A percentile compares a stretch with the other conserved stretches of the same genome.
Conservation (phyloP, 1,140 invertebrate species). For the Amphibalanus amphitrite region DNA sequence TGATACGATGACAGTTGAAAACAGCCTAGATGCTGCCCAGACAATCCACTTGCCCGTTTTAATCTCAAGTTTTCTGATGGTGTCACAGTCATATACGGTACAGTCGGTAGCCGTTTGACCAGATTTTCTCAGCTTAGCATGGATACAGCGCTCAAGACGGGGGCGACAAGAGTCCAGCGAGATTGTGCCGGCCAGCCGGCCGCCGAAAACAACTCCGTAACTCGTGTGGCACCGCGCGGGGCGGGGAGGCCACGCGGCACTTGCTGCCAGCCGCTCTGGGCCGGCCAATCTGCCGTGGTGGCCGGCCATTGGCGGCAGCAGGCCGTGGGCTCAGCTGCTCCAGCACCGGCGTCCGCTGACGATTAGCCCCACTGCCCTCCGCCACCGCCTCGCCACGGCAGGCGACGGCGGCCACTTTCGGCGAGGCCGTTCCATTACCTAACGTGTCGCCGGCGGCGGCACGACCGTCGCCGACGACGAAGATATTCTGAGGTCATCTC, state of each 20-base stretch:
- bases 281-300: not conserved
- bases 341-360: too few species aligned
- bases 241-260: too few species aligned
- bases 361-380: not conserved
- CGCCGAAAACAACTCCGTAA: not conserved
- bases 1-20: too few species aligned
- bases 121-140: not conserved
- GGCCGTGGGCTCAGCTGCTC: not conserved
- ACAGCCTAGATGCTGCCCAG: too few species aligned
- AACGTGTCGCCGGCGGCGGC: not conserved
- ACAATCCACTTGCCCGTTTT: too few species aligned
- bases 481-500: slow-evolving; percentile 1
- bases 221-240: not conserved
- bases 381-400: too few species aligned
- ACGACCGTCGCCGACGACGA: too few species aligned
- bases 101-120: too few species aligned
- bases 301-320: not conserved
- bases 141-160: not conserved
- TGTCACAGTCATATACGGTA: too few species aligned
- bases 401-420: not conserved
- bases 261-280: not conserved
- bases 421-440: not conserved
- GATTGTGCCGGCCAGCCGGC: not conserved
- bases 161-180: too few species aligned
- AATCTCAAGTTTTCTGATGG: too few species aligned